Percentiles rank a stretch among this genome's conserved stretches.
These are phyloP conservation scores for Cephus sareptanus DNA, from an alignment of 2,888 invertebrate species.

Conservation along the genomic window DNA sequence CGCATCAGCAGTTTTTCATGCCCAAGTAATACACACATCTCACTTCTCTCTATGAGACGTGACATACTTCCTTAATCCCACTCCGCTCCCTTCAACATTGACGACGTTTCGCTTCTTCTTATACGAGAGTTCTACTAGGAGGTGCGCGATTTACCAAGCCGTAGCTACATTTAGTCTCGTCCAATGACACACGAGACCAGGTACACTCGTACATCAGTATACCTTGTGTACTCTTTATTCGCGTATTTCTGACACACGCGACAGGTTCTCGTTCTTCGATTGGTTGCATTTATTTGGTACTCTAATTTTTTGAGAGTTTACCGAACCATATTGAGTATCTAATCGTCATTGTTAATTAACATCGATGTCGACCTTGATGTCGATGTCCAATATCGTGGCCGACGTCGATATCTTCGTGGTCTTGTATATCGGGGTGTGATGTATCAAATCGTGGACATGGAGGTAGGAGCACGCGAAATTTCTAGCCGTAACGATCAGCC, in stretches of 20 bases:
- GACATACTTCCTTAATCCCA: not conserved
- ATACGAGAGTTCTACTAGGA: not conserved
- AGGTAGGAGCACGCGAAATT: not conserved
- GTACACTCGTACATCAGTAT: not conserved
- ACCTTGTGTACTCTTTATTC: not conserved
- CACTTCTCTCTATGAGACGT: not conserved
- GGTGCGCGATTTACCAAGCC: not conserved
- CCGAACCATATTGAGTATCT: not conserved
- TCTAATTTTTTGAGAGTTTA: not conserved
- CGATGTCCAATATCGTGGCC: not conserved
- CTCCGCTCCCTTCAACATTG: not conserved
- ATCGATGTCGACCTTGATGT: not conserved
- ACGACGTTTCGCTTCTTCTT: not conserved
- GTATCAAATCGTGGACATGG: not conserved
- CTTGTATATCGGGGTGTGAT: not conserved
- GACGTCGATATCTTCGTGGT: not conserved
- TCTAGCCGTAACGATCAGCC: not conserved
- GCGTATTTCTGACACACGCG: not conserved
- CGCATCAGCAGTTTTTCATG: slow-evolving; percentile 67
- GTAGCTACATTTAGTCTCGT: not conserved
- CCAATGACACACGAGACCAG: not conserved
- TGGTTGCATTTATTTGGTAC: not conserved
- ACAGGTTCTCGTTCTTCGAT: not conserved
- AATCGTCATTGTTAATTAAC: not conserved
- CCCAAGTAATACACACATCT: slow-evolving; percentile 55